Evolutionary conservation across 2,888 invertebrate species (phyloP).

Genomic region (Alloplasta piceator): DNA sequence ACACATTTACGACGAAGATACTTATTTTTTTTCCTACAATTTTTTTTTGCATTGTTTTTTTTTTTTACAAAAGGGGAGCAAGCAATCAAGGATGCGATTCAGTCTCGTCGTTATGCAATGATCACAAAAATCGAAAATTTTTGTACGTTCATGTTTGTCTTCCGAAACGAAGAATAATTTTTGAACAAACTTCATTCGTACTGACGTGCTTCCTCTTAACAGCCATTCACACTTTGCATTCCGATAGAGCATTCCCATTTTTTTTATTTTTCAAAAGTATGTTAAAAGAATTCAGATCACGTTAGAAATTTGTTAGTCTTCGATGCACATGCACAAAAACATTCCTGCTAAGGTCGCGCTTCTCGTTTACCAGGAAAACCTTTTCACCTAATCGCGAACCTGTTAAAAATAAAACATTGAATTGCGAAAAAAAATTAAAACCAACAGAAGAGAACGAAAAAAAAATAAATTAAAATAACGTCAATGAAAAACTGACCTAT

Average conservation of each 20-base stretch:
- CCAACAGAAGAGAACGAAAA: conserved; percentile 51
- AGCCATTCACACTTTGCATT: conserved; percentile 44
- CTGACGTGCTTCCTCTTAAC: conserved; percentile 29
- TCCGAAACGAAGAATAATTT: background rate
- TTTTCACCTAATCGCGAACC: conserved; percentile 58
- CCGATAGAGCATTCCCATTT: conserved; percentile 49
- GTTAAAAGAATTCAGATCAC: conserved; percentile 33
- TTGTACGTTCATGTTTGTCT: background rate
- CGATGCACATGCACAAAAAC: conserved; percentile 72
- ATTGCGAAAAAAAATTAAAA: conserved; percentile 13
- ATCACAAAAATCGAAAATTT: background rate
- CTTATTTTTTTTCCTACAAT: background rate
- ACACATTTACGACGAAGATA: conserved; percentile 23
- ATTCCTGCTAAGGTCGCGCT: conserved; percentile 67
- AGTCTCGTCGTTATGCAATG: conserved; percentile 14
- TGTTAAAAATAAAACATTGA: background rate
- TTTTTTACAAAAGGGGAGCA: conserved; percentile 12
- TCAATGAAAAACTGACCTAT: conserved; percentile 67
- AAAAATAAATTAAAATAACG: conserved; percentile 33
- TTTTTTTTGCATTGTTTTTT: conserved; percentile 13
- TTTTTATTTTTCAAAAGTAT: background rate
- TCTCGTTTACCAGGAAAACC: conserved; percentile 40
- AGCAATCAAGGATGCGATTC: conserved; percentile 43
- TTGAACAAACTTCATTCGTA: background rate
- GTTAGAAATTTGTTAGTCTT: conserved; percentile 53